phyloP scores from a whole-genome alignment of 2,888 invertebrate species.

The Ophonus ardosiacus region DNA sequence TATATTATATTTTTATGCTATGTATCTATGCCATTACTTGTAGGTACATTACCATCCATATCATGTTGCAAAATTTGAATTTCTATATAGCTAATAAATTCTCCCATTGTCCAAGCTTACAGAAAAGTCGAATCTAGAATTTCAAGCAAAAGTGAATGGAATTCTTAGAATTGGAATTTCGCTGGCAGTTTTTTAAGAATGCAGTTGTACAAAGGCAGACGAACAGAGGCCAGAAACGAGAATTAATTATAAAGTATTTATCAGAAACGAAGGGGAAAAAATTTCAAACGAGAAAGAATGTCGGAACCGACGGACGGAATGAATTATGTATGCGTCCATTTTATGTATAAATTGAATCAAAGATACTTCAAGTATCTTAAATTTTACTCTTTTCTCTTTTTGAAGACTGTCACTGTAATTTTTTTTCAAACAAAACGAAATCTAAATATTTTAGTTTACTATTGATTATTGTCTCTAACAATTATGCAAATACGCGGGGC shows the following conservation, averaged over 20 bases:
- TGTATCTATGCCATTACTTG: too few relatives aligned
- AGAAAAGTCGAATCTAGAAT: slow-evolving; percentile 14
- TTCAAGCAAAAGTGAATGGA: slow-evolving; percentile 28
- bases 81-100: slow-evolving; percentile 7
- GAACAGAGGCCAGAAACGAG: slow-evolving; percentile 23
- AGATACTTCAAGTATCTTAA: slow-evolving; percentile 10
- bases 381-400: neutral
- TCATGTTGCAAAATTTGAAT: neutral
- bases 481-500: too few relatives aligned
- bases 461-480: too few relatives aligned
- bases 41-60: neutral
- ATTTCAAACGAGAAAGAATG: slow-evolving; percentile 25
- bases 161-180: slow-evolving; percentile 43
- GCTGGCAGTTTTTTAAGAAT: slow-evolving; percentile 23
- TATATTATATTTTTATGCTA: too few relatives aligned
- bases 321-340: slow-evolving; percentile 53
- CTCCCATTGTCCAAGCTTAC: neutral
- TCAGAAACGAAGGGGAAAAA: slow-evolving; percentile 41
- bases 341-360: slow-evolving; percentile 54
- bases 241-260: slow-evolving; percentile 60
- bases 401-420: too few relatives aligned
- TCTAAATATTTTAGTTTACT: too few relatives aligned
- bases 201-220: slow-evolving; percentile 26
- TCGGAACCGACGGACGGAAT: slow-evolving; percentile 36
- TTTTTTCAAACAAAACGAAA: too few relatives aligned